A percentile compares a stretch with the other conserved stretches of the same genome.
Conservation (phyloP, 64 coral and sea anemone genomes). For the Porites australiensis region DNA sequence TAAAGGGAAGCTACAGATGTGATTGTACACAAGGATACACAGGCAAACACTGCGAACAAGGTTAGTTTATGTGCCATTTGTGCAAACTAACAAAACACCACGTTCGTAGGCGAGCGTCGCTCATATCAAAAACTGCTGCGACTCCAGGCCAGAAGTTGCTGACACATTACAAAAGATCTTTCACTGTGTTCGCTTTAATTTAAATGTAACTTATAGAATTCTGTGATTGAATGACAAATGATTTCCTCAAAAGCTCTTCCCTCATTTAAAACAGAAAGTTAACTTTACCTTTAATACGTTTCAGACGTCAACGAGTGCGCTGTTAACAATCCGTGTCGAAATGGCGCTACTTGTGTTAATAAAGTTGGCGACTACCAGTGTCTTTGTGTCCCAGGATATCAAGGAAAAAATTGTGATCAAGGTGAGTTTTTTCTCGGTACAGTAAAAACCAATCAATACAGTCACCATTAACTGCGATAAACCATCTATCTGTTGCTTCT, state of each 20-base stretch:
- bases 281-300: background rate
- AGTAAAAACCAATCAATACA: background rate
- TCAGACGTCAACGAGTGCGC: conserved; percentile 66
- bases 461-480: no score
- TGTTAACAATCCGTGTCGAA: conserved; percentile 61
- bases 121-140: no score
- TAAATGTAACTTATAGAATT: no score
- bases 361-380: conserved; percentile 68
- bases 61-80: background rate
- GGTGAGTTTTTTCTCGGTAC: conserved; percentile 7
- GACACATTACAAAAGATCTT: no score
- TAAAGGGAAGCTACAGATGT: background rate
- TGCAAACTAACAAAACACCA: no score
- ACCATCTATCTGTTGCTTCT: no score
- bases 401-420: conserved; percentile 44
- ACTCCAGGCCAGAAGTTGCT: no score
- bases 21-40: conserved; percentile 24
- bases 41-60: conserved; percentile 58
- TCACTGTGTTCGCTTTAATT: no score
- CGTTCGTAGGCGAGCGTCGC: no score
- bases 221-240: no score
- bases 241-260: no score
- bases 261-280: no score
- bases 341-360: conserved; percentile 74
- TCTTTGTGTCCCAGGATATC: conserved; percentile 58